phyloP scores from a whole-genome alignment of 2,797 vertebrate species.

The Threskiornis aethiopicus region DNA sequence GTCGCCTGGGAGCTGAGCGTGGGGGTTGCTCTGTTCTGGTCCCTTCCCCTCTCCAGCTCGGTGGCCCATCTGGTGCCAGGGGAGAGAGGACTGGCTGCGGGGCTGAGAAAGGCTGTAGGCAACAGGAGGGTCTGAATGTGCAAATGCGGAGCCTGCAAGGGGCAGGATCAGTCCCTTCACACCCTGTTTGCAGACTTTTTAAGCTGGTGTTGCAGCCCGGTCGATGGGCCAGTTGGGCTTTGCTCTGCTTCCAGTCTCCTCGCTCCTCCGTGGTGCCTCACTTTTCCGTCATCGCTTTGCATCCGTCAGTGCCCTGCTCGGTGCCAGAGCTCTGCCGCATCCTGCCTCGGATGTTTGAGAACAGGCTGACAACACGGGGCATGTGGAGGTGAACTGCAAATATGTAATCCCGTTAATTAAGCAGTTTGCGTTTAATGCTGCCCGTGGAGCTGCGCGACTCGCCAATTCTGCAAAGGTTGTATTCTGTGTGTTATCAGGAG shows the following conservation, averaged over 20 bases:
- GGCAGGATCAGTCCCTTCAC: neutral
- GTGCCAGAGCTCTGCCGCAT: neutral
- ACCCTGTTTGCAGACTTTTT: neutral
- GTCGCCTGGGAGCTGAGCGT: rapidly evolving
- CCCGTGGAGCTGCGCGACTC: neutral
- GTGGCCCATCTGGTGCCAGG: neutral
- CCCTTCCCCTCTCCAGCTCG: rapidly evolving
- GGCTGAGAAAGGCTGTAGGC: neutral
- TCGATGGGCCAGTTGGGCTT: neutral
- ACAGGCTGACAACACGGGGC: neutral
- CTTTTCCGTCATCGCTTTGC: neutral
- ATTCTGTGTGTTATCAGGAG: neutral
- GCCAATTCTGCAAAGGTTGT: neutral
- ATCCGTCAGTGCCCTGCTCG: neutral
- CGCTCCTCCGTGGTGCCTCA: rapidly evolving
- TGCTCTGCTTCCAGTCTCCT: neutral
- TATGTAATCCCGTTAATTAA: neutral
- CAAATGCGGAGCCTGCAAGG: rapidly evolving
- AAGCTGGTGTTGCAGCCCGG: neutral
- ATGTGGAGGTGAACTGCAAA: neutral
- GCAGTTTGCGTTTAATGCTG: neutral
- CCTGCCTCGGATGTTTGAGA: neutral
- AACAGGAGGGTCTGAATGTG: neutral
- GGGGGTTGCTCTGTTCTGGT: rapidly evolving
- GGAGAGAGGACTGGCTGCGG: rapidly evolving